phyloP scores from a whole-genome alignment of 37 sponge, comb jelly and placozoan species.

The Chondrilla cf. caribensis region DNA sequence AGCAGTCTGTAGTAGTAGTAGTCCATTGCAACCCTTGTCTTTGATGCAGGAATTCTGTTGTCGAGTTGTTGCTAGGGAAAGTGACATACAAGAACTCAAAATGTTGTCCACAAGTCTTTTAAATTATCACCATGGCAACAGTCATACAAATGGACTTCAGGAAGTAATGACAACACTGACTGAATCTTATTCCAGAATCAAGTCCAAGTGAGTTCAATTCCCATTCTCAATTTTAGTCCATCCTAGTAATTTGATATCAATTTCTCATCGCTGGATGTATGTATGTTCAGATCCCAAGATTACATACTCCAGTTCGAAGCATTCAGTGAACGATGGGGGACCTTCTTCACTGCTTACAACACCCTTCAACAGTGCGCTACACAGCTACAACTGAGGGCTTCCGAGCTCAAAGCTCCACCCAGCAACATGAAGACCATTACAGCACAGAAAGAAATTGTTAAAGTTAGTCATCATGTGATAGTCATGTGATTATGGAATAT shows the following conservation, averaged over 20 bases:
- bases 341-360: constrained; percentile 39
- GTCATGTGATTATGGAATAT: not conserved
- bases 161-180: constrained; percentile 45
- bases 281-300: too few species aligned
- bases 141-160: constrained; percentile 42
- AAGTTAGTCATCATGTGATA: constrained; percentile 33
- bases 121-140: constrained; percentile 26
- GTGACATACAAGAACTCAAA: constrained; percentile 32
- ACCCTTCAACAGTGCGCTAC: constrained; percentile 22
- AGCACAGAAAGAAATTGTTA: constrained; percentile 36
- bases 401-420: constrained; percentile 51
- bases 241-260: not conserved
- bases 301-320: too few species aligned
- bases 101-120: constrained; percentile 41
- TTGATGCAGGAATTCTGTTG: constrained; percentile 28
- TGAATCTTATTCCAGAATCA: constrained; percentile 31
- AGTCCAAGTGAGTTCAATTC: constrained; percentile 26
- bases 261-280: too few species aligned
- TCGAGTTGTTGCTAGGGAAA: constrained; percentile 12
- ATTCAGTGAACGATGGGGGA: constrained; percentile 18
- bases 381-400: constrained; percentile 31
- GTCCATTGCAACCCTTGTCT: too few species aligned
- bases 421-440: constrained; percentile 31
- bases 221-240: not conserved
- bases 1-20: too few species aligned